Evolutionary conservation across 1,140 invertebrate species (phyloP).

Genomic region (Akabosia matsudoensis): DNA sequence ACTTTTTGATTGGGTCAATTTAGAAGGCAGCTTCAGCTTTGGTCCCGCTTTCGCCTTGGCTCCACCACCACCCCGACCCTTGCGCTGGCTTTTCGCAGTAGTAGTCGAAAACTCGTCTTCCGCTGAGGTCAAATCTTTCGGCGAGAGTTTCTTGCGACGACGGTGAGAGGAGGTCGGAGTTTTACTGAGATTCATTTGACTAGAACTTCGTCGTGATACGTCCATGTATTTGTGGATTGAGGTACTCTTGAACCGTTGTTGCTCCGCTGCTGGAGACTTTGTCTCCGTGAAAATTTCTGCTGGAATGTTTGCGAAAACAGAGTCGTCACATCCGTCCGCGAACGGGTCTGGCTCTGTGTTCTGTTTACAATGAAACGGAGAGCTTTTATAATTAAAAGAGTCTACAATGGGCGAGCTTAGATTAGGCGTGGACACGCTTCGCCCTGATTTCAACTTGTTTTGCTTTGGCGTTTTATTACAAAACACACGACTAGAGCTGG

Average conservation of each 20-base stretch:
- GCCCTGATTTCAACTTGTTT: not conserved
- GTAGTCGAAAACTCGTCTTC: not conserved
- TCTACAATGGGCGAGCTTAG: not conserved
- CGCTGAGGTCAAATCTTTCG: constrained; percentile 6
- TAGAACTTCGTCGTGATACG: not conserved
- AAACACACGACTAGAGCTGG: no score
- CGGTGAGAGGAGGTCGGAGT: not conserved
- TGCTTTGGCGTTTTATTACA: not conserved
- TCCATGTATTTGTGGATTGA: not conserved
- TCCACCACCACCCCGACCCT: not conserved
- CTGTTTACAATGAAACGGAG: not conserved
- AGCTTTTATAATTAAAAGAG: not conserved
- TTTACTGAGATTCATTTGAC: not conserved
- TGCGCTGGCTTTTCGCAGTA: not conserved
- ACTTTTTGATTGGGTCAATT: not conserved
- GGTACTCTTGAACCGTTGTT: not conserved
- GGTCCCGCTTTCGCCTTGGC: not conserved
- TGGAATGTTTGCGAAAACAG: constrained; percentile 39
- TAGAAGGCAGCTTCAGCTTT: not conserved
- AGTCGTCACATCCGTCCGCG: constrained; percentile 39
- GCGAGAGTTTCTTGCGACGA: not conserved
- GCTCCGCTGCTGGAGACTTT: not conserved
- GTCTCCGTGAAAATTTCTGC: constrained; percentile 32
- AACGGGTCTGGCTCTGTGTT: constrained; percentile 23
- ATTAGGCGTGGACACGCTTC: not conserved